Percentiles rank a stretch among this genome's conserved stretches.
Evolutionary conservation across 2,797 vertebrate species (phyloP).

Genomic region (Hippoglossus hippoglossus): DNA sequence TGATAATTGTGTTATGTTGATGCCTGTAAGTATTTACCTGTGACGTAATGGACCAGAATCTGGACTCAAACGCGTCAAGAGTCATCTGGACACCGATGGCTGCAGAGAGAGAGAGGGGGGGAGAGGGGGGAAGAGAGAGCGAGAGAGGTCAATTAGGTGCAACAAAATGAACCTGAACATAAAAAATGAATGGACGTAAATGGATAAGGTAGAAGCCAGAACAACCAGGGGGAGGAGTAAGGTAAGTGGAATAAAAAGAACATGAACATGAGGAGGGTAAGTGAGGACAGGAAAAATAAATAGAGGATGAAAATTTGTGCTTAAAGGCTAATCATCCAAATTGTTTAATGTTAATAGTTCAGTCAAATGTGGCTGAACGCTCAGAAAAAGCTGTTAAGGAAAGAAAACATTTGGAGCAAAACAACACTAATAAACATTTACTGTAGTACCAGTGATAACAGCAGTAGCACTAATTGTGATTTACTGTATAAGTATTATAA

Average conservation of each 20-base stretch:
- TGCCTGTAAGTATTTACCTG: constrained; percentile 62
- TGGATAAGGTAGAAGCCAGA: background rate
- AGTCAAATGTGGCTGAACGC: too few species aligned
- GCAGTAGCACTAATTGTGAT: background rate
- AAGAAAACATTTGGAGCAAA: too few species aligned
- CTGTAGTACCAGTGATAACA: background rate
- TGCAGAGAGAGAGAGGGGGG: constrained; percentile 47
- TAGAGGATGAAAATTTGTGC: background rate
- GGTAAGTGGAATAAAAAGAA: background rate
- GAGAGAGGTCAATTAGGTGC: constrained; percentile 1
- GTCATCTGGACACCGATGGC: constrained; percentile 78
- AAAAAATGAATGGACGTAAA: background rate
- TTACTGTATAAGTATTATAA: background rate
- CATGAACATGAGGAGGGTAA: background rate
- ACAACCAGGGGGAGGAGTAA: background rate
- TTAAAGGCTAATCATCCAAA: background rate
- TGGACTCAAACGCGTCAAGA: constrained; percentile 68
- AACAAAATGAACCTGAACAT: background rate
- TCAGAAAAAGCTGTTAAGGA: too few species aligned
- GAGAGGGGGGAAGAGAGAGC: constrained; percentile 25
- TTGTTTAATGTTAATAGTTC: too few species aligned
- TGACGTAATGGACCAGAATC: constrained; percentile 64
- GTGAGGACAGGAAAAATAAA: background rate
- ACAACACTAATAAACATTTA: background rate
- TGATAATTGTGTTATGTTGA: background rate